Evolutionary conservation across 2,797 vertebrate species (phyloP), one percentile per base, ranked within the genome.

Genomic region (Crypturellus tataupa): DNA sequence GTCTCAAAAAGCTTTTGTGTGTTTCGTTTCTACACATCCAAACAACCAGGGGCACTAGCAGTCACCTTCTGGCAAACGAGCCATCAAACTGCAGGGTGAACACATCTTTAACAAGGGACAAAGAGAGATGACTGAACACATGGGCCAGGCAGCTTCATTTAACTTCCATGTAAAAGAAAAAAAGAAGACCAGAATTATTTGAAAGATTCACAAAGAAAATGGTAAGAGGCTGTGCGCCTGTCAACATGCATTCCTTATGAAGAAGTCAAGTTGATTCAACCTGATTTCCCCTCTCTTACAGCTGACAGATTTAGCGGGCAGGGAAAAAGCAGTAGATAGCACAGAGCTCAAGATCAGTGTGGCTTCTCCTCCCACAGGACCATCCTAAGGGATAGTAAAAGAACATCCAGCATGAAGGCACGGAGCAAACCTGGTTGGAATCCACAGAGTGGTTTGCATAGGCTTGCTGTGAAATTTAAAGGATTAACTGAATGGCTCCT

Each of bases 401-500:
- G 47, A 80, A 49, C 3, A 31, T 17, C 40, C 58, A 82, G 33
- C 68, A 27, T 69, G 79, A 77, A 85, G 37, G 25, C 33, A 53
- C 15, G 13, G 60, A 81, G 89, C 59, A 83, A 85, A 85, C 68
- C 53, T 49, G 65, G 21, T 62, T 69, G 65, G 82, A 85, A 83
- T 46, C 69, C 9, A 27, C 76, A 87, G 58, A 71, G 55, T 27
- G 35, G 53, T 78, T 93, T 92, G 76, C 65, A 89, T 7, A 35
- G 80, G 72, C 21, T 93, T 73, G 14, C 53, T 69, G 79, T 69
- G 82, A 78, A 93, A 92, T 33, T 23, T 69, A 78, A 72, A 95
- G 95, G 87, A 92, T 89, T 92, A 87, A 94, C 51, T 55, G 80
- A 85, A 85, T 37, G 73, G 85, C 85, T 94, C 78, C 87, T 94